phyloP scores from a whole-genome alignment of 1,140 invertebrate genomes.

The Rhyacophila brunnea region DNA sequence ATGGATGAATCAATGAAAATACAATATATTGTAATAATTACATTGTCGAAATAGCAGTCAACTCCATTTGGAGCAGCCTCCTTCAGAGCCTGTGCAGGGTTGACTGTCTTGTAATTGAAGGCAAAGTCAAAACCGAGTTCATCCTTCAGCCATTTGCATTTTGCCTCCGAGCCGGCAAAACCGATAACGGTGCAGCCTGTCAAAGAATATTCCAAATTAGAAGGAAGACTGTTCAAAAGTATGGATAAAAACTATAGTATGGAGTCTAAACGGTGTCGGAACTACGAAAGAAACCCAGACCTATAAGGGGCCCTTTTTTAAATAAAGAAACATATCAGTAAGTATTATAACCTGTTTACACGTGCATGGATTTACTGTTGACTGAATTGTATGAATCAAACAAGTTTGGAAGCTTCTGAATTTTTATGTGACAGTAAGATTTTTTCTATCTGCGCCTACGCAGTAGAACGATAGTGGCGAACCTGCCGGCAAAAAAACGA shows the following conservation, averaged over 20 bases:
- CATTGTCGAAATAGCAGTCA: constrained; percentile 73
- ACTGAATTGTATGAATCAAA: too few relatives aligned
- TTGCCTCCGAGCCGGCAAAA: constrained; percentile 67
- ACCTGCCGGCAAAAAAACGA: too few relatives aligned
- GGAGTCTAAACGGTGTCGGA: neutral
- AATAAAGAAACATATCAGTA: too few relatives aligned
- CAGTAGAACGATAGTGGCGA: too few relatives aligned
- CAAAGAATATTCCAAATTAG: constrained; percentile 12
- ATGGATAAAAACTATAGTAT: neutral
- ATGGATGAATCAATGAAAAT: neutral
- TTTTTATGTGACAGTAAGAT: too few relatives aligned
- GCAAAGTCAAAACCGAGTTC: constrained; percentile 67
- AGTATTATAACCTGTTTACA: too few relatives aligned
- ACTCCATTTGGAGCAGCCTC: constrained; percentile 62
- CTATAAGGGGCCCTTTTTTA: too few relatives aligned
- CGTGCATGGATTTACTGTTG: too few relatives aligned
- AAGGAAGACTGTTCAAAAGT: too few relatives aligned
- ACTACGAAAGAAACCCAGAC: too few relatives aligned
- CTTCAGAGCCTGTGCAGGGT: constrained; percentile 56
- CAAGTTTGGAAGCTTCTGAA: too few relatives aligned
- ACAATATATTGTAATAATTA: constrained; percentile 38
- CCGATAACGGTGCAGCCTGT: constrained; percentile 68
- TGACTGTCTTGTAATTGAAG: constrained; percentile 69
- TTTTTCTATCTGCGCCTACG: too few relatives aligned
- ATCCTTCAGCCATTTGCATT: constrained; percentile 65